Percentiles rank a stretch among this genome's conserved stretches.
Conservation (phyloP, 1,140 invertebrate species). For the Drosophila lowei region DNA sequence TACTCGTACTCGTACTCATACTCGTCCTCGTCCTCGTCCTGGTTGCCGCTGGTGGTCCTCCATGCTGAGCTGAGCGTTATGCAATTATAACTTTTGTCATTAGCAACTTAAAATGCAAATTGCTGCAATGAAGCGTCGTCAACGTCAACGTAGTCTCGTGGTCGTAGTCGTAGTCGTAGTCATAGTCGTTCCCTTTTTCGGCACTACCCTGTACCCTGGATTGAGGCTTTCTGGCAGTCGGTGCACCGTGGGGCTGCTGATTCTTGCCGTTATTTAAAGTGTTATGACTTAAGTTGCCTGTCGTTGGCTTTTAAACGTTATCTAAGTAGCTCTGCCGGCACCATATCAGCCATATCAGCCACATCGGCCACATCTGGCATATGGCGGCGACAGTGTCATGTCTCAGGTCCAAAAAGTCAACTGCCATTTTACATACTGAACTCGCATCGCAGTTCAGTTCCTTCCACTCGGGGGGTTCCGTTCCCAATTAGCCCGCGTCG, state of each 20-base stretch:
- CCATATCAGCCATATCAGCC: constrained; percentile 52
- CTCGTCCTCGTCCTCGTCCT: constrained; percentile 7
- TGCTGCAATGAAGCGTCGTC: constrained; percentile 79
- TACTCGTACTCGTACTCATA: neutral
- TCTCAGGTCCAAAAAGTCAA: constrained; percentile 35
- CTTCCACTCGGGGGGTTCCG: constrained; percentile 1
- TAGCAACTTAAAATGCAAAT: constrained; percentile 82
- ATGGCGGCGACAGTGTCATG: constrained; percentile 21
- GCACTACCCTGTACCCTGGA: constrained; percentile 19
- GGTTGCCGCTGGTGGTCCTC: constrained; percentile 22
- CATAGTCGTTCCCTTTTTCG: constrained; percentile 48
- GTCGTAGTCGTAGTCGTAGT: neutral
- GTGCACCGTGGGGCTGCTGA: constrained; percentile 14
- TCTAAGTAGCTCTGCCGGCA: constrained; percentile 64
- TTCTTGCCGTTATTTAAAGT: constrained; percentile 62
- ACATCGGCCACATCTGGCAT: constrained; percentile 58
- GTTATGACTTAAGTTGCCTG: constrained; percentile 68
- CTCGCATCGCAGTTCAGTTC: constrained; percentile 10
- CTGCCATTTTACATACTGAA: constrained; percentile 41
- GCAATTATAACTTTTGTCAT: constrained; percentile 82
- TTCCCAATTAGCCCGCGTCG: constrained; percentile 55
- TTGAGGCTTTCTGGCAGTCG: constrained; percentile 11
- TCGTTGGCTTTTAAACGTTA: constrained; percentile 71
- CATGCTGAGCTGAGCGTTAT: constrained; percentile 75
- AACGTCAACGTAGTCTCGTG: constrained; percentile 9